Base-by-base conservation (phyloP, 2,888 invertebrate genomes). In the Alviniconcha strummeri region DNA sequence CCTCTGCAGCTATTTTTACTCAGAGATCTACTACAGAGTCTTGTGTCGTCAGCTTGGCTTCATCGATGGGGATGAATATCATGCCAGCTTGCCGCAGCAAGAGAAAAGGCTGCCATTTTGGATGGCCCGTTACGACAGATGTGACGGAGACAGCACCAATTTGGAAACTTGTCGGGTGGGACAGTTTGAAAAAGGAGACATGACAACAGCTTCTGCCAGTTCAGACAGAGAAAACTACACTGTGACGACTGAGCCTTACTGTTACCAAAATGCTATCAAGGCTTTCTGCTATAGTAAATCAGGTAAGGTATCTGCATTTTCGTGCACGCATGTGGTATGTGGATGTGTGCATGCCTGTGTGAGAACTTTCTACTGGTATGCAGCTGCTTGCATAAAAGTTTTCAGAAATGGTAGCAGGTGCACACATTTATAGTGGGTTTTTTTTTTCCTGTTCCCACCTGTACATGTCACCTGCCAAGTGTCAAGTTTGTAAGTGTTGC, bases 21-120 rank as follows among this genome's bases (percentile, higher is more conserved):
- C 64, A 15, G 19, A 80, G 0, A 54, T 0, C 6, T 13, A 36
- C 64, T 69, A 69, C 80, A 13, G 67, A 8, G 15, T 69, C 54
- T 55, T 80, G 11, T 80, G 80, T 19, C 80, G 69, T 54, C 69
- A 80, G 9, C 80, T 80, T 54, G 80, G 80, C 67, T 80, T 55
- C 80, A 69, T 69, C 15, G 69, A 80, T n/a, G 80, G 80, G 5
- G 80, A 80, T 9, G 55, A 55, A 8, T 80, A 69, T n/a, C 69
- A 55, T 5, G 69, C 13, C 4, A 9, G 55, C 69, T 15, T 80
- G 55, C 67, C 69, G 4, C 36, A 55, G 11, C 60, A 60, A 4
- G 13, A 9, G 13, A 1, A 57, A 6, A 19, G 54, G 19, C 55
- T 69, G 11, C 54, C 64, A 8, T 54, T 64, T 9, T 80, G 80